A percentile compares a stretch with the other conserved stretches of the same genome.
Conservation (phyloP, 2,888 invertebrate genomes). For the Therioaphis trifolii region DNA sequence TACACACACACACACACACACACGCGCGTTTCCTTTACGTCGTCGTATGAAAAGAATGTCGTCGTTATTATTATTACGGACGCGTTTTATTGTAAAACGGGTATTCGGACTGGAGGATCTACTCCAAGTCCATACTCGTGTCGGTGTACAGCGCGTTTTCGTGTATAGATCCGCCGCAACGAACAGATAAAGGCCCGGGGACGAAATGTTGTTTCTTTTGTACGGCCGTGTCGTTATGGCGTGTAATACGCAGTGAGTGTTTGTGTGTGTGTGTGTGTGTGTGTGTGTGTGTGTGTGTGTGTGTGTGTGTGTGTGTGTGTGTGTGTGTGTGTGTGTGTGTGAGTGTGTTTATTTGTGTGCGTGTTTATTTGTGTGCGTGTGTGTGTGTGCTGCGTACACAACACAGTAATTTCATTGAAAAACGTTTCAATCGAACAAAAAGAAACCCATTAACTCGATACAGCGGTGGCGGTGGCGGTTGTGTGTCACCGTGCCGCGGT, state of each 20-base stretch:
- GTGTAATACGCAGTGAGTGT: not conserved
- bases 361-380: not conserved
- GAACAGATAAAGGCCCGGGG: not conserved
- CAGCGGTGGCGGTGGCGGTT: not conserved
- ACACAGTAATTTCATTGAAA: slow-evolving; percentile 36
- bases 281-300: not conserved
- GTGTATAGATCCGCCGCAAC: too few relatives aligned
- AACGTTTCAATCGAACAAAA: slow-evolving; percentile 42
- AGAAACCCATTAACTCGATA: slow-evolving; percentile 53
- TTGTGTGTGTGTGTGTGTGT: not conserved
- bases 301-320: not conserved
- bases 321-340: not conserved
- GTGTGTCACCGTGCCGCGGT: slow-evolving; percentile 24
- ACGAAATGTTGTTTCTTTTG: slow-evolving; percentile 12
- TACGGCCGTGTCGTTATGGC: slow-evolving; percentile 14
- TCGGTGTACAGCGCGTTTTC: too few relatives aligned
- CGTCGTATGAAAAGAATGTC: too few relatives aligned
- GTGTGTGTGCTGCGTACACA: too few relatives aligned
- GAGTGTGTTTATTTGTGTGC: not conserved
- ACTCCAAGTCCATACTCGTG: not conserved
- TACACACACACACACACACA: too few relatives aligned
- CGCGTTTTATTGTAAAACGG: not conserved
- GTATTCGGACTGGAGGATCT: not conserved
- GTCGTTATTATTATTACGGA: too few relatives aligned
- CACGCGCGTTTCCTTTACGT: too few relatives aligned